Evolutionary conservation across 2,888 invertebrate genomes (phyloP).

Genomic region (Diaperis boleti): DNA sequence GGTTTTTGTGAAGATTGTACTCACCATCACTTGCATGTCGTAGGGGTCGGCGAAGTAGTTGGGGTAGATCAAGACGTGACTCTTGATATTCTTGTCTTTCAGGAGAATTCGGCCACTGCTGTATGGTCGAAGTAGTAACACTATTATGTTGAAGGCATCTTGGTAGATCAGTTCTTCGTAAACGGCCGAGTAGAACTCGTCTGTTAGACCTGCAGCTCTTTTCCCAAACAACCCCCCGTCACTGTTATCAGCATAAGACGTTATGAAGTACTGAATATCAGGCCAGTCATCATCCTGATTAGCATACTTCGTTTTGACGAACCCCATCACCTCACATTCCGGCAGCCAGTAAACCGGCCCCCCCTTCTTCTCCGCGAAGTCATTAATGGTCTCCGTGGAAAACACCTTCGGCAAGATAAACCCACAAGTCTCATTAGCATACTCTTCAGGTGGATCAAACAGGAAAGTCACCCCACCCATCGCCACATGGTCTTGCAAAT

Average conservation of each 20-base stretch:
- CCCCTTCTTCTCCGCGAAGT: conserved; percentile 65
- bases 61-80: conserved; percentile 87
- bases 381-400: conserved; percentile 68
- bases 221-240: conserved; percentile 76
- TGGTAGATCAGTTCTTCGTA: conserved; percentile 78
- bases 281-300: conserved; percentile 78
- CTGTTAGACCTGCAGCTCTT: conserved; percentile 70
- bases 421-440: conserved; percentile 43
- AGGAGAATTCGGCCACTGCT: conserved; percentile 79
- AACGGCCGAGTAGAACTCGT: conserved; percentile 71
- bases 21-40: conserved; percentile 80
- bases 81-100: conserved; percentile 75
- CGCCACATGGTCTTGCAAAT: conserved; percentile 76
- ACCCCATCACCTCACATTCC: conserved; percentile 74
- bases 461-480: conserved; percentile 71
- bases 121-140: conserved; percentile 78
- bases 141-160: conserved; percentile 68
- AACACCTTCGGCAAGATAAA: conserved; percentile 61
- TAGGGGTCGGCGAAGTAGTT: conserved; percentile 83
- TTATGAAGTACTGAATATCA: conserved; percentile 81
- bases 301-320: conserved; percentile 77
- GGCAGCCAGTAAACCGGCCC: conserved; percentile 83
- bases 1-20: conserved; percentile 52
- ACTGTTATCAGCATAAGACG: conserved; percentile 77
- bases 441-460: conserved; percentile 69